Conservation (phyloP, 2,113 vertebrate genomes). For the Terrapene triunguis region DNA sequence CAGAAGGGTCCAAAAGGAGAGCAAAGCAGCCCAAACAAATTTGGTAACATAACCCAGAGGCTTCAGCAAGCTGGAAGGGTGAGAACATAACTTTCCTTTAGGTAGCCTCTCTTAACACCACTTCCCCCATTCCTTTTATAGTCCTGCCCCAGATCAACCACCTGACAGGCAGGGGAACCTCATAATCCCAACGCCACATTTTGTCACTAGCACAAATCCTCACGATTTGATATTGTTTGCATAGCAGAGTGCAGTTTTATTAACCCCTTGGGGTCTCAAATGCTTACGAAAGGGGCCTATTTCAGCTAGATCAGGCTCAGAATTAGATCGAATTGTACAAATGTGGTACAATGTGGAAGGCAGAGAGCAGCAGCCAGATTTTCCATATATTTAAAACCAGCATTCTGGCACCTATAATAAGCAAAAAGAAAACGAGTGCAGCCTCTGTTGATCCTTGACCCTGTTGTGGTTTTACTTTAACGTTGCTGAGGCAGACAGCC, state of each 20-base stretch:
- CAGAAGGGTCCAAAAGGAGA: not conserved
- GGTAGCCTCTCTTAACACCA: not conserved
- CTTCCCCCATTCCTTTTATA: not conserved
- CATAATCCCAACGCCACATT: not conserved
- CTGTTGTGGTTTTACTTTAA: not conserved
- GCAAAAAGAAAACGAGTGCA: not conserved
- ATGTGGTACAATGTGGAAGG: not conserved
- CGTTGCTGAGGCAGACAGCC: not conserved
- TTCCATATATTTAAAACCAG: not conserved
- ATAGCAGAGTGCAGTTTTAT: not conserved
- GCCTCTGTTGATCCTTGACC: not conserved
- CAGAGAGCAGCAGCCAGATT: not conserved
- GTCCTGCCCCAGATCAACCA: not conserved
- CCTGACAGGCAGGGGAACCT: not conserved
- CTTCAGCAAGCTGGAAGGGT: not conserved
- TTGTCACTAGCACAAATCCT: not conserved
- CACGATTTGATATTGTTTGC: accelerated
- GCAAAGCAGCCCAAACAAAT: not conserved
- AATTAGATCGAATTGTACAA: not conserved
- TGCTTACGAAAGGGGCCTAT: not conserved
- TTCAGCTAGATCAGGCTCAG: not conserved
- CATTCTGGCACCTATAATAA: not conserved
- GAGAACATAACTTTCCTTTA: not conserved
- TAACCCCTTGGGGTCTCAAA: not conserved
- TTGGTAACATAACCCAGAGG: not conserved